Base-by-base conservation (phyloP, 2,113 vertebrate species). In the Rhadina sibilatrix region DNA sequence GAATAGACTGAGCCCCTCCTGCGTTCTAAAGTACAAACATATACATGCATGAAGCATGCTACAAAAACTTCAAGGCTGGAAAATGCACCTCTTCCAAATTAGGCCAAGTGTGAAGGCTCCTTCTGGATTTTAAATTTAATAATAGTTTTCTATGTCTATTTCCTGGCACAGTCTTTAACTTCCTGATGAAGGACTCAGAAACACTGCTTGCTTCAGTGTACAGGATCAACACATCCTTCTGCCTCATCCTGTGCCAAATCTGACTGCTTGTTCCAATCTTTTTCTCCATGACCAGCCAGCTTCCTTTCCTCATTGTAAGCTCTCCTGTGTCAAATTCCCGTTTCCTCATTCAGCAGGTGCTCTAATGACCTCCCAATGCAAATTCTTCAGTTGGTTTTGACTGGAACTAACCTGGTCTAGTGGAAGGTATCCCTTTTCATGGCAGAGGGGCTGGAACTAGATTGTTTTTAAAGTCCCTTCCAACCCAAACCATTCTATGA, bases 141-240 rank as follows among this genome's bases (percentile, higher is more conserved):
- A 28, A 38, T 66, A 50, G 80, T 70, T 93, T 77, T 50, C 22
- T 59, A 7, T 33, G 24, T 78, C 60, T 87, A 4, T 66, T 44
- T 96, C 47, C 50, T 94, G 91, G 66, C 70, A 90, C 56, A 82
- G 52, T 72, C 37, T 78, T 91, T 72, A 85, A 49, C 38, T 90
- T 90, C 89, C 72, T 66, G 64, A 70, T 59, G 31, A 60, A 54
- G 31, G 37, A 14, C 40, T 87, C 68, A 71, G 64, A 89, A 74
- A 13, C 33, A 50, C 47, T 75, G 64, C 69, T 86, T 89, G 38
- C 37, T 84, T 79, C 53, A 65, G 44, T 30, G 28, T 19, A 50
- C 14, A 60, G 19, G 31, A 89, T 83, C 16, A 75, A 53, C 40
- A 64, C 27, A 89, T 75, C 42, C 44, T 89, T 87, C 56, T 91